Evolutionary conservation across 2,113 vertebrate genomes (phyloP).

Genomic region (Sula dactylatra): DNA sequence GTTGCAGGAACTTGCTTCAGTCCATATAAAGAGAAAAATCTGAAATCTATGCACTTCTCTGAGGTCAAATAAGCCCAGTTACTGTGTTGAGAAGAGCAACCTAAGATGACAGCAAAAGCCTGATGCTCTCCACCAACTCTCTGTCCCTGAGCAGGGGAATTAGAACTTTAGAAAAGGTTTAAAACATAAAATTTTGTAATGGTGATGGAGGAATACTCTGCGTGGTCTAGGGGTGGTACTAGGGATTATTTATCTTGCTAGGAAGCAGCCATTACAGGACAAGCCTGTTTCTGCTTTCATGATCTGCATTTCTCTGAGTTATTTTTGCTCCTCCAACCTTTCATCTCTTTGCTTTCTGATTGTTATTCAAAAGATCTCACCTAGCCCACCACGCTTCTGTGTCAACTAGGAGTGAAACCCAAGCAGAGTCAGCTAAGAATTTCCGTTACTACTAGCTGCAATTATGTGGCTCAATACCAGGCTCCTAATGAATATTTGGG

Average conservation of each 20-base stretch:
- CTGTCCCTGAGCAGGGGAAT: not conserved
- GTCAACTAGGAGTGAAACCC: conserved; percentile 21
- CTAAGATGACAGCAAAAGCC: not conserved
- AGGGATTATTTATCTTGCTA: not conserved
- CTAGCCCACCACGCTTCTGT: not conserved
- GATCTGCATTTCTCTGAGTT: not conserved
- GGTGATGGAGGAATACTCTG: not conserved
- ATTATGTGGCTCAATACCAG: not conserved
- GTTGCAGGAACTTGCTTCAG: not conserved
- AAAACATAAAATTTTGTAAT: not conserved
- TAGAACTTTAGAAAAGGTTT: not conserved
- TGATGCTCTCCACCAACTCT: not conserved
- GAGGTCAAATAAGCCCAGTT: not conserved
- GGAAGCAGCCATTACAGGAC: not conserved
- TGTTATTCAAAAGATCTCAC: not conserved
- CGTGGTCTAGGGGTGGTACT: not conserved
- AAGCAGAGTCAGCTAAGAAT: conserved; percentile 17
- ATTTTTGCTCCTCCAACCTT: not conserved
- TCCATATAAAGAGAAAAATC: not conserved
- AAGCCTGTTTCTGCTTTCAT: not conserved
- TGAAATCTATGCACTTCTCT: not conserved
- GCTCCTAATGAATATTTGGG: not conserved
- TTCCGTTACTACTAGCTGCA: conserved; percentile 25
- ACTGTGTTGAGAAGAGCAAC: not conserved
- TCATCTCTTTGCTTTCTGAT: not conserved